Evolutionary conservation across 2,113 vertebrate genomes (phyloP).

Genomic region (Brienomyrus longianalis): DNA sequence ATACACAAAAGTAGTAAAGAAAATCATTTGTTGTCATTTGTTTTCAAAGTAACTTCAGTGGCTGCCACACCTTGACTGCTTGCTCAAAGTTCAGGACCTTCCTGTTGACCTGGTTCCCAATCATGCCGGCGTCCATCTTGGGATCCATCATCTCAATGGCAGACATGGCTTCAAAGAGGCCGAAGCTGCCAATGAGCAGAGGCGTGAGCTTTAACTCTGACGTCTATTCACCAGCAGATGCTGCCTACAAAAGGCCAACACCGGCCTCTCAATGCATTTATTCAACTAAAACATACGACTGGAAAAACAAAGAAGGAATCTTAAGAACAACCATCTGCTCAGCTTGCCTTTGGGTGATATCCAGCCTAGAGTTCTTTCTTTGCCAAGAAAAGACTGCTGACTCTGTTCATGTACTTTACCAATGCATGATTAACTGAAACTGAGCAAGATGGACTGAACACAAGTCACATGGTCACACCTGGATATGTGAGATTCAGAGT

Average conservation of each 20-base stretch:
- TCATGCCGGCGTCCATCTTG: slow-evolving; percentile 99
- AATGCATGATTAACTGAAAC: background rate
- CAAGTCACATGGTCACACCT: background rate
- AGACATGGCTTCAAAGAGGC: slow-evolving; percentile 98
- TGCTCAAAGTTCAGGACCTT: slow-evolving; percentile 98
- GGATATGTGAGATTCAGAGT: slow-evolving; percentile 17
- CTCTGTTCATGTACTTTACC: background rate
- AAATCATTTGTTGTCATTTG: background rate
- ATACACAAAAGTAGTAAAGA: background rate
- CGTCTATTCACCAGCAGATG: background rate
- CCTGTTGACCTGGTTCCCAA: slow-evolving; percentile 96
- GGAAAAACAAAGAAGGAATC: background rate
- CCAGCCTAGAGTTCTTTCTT: background rate
- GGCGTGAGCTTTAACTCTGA: background rate
- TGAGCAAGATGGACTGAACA: background rate
- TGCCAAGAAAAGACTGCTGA: background rate
- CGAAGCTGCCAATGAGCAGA: slow-evolving; percentile 67
- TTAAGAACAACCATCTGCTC: background rate
- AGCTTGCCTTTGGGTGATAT: background rate
- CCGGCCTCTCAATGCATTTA: background rate
- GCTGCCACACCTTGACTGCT: slow-evolving; percentile 79
- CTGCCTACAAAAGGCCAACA: background rate
- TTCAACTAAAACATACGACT: background rate
- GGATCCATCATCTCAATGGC: slow-evolving; percentile 99
- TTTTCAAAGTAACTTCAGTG: background rate